Evolutionary conservation across 92 coral and sea anemone genomes (phyloP), one percentile per base, ranked within the genome.

Genomic region (Bergia sp.): DNA sequence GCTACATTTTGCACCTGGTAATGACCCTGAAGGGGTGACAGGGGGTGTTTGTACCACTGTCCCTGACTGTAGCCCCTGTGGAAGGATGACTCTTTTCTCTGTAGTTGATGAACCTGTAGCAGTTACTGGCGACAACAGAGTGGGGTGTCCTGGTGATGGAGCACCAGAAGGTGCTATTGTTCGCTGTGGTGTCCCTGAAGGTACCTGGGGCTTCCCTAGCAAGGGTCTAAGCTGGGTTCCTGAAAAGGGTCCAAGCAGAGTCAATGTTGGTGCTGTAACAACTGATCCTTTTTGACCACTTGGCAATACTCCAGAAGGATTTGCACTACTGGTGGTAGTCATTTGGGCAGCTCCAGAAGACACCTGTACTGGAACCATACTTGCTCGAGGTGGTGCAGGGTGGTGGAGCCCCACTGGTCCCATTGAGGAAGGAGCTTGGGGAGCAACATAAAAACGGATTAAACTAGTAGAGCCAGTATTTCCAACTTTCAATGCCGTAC

Each of bases 401-500:
- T 69, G 87, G 15, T 84, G 65, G 38, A 73, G 45, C 37, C 64
- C 75, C 38, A 49, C 57, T n/a, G 58, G 11, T 15, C 87, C 47
- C 18, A 61, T 5, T 23, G 67, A 20, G 41, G 76, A 18, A 37
- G 18, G 44, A 7, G 73, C 37, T 66, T 83, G 49, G 61, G 87
- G 77, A 20, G 77, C 37, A 47, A 69, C 79, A 72, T 12, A 72
- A 47, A 84, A 49, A 12, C 75, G 77, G 79, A 84, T 45, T 47
- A 84, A 29, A 23, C 64, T 37, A 43, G 87, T 1, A 3, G 76
- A 44, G 38, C 57, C 21, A 21, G 42, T 4, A 67, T 67, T 40
- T 67, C 40, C 57, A 29, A 82, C 21, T 5, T 10, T 20, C 5
- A 71, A 36, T 16, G 21, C 73, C 36, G 72, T 42, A 2, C 74